Evolutionary conservation across 2,888 invertebrate species (phyloP).

Genomic region (Diarsia dahlii): DNA sequence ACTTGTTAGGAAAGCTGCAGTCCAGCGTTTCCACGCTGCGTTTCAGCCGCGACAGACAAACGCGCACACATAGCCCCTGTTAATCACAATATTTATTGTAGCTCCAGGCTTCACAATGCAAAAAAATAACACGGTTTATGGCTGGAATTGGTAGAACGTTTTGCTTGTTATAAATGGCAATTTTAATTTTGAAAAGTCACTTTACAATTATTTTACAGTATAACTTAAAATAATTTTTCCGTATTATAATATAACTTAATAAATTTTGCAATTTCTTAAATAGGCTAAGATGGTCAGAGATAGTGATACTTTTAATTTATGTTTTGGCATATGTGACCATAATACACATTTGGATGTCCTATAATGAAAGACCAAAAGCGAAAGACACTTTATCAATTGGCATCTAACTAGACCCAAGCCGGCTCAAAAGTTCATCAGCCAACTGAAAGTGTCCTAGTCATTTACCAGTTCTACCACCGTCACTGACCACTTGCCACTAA

Average conservation of each 20-base stretch:
- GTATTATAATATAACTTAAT: neutral
- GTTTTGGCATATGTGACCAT: too few relatives aligned
- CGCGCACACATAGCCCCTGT: constrained; percentile 39
- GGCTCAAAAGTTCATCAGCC: neutral
- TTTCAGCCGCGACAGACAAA: constrained; percentile 26
- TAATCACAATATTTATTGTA: constrained; percentile 50
- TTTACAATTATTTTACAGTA: neutral
- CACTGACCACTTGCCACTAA: constrained; percentile 21
- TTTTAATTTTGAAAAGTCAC: constrained; percentile 19
- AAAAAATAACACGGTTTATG: constrained; percentile 36
- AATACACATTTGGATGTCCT: too few relatives aligned
- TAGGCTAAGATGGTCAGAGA: neutral
- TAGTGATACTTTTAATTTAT: neutral
- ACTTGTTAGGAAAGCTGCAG: constrained; percentile 61
- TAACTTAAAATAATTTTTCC: neutral
- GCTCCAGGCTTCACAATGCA: constrained; percentile 36
- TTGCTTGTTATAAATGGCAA: constrained; percentile 46
- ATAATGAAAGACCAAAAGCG: too few relatives aligned
- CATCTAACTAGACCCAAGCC: neutral
- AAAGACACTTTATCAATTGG: neutral
- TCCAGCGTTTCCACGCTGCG: constrained; percentile 32
- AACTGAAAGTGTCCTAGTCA: too few relatives aligned
- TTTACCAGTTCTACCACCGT: constrained; percentile 1
- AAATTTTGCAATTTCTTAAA: too few relatives aligned
- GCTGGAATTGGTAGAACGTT: neutral